Percentiles rank a stretch among this genome's conserved stretches.
Conservation (phyloP, 1,140 invertebrate genomes). For the Acyrthosiphon pisum region DNA sequence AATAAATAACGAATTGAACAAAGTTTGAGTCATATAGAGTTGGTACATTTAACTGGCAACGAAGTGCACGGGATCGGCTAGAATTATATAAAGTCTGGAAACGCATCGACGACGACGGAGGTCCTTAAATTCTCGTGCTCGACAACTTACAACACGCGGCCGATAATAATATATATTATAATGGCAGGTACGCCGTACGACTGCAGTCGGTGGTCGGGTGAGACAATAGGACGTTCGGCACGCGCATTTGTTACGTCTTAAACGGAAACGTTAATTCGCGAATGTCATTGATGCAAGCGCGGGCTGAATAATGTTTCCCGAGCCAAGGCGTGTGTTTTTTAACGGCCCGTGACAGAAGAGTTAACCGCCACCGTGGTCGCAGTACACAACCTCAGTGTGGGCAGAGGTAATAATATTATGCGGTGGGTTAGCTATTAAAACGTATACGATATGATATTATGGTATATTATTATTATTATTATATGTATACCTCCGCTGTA, state of each 20-base stretch:
- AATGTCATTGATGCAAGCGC: slow-evolving; percentile 34
- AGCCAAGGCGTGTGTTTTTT: slow-evolving; percentile 13
- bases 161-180: not conserved
- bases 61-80: too few relatives aligned
- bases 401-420: not conserved
- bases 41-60: too few relatives aligned
- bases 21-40: too few relatives aligned
- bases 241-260: slow-evolving; percentile 41
- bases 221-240: slow-evolving; percentile 39
- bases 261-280: slow-evolving; percentile 43
- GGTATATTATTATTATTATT: too few relatives aligned
- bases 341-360: slow-evolving; percentile 39
- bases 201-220: not conserved
- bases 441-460: not conserved
- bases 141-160: not conserved
- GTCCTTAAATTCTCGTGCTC: slow-evolving; percentile 1
- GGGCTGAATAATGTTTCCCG: not conserved
- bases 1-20: too few relatives aligned
- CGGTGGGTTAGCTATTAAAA: not conserved
- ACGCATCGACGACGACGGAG: not conserved
- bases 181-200: not conserved
- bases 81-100: too few relatives aligned
- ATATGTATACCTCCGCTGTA: not conserved
- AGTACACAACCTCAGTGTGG: not conserved
- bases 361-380: not conserved